phyloP scores from a whole-genome alignment of 2,888 invertebrate species.

The Amphiduros pacificus region DNA sequence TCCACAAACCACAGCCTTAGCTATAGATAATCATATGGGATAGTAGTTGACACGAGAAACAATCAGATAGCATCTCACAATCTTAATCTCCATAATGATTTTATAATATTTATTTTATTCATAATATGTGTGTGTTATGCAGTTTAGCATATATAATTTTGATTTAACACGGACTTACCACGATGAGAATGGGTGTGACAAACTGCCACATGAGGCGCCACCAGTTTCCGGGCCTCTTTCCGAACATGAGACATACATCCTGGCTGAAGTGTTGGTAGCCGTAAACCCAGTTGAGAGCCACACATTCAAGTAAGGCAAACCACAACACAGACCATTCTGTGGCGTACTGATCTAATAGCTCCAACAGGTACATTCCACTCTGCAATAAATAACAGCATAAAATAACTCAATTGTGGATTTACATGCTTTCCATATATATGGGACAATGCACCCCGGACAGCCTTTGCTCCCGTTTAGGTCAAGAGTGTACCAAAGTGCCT shows the following conservation, averaged over 20 bases:
- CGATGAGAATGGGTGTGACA: constrained; percentile 17
- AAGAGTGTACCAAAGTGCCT: no score
- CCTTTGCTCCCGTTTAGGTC: no score
- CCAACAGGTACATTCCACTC: constrained; percentile 5
- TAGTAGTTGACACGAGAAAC: no score
- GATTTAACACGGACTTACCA: constrained; percentile 10
- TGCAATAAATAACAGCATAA: neutral
- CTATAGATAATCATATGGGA: no score
- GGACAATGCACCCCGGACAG: no score
- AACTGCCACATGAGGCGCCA: constrained; percentile 23
- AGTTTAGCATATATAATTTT: neutral
- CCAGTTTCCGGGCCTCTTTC: constrained; percentile 17
- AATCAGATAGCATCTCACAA: no score
- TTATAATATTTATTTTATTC: no score
- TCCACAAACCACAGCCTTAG: no score
- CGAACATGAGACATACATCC: constrained; percentile 25
- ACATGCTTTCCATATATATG: no score
- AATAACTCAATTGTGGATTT: neutral
- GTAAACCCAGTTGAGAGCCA: constrained; percentile 23
- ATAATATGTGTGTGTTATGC: no score
- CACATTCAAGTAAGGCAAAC: constrained; percentile 19
- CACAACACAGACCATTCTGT: constrained; percentile 11
- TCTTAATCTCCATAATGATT: no score
- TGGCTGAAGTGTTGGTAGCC: constrained; percentile 16
- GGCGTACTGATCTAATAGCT: constrained; percentile 9